phyloP scores from a whole-genome alignment of 1,140 invertebrate genomes.

The Drusus annulatus region DNA sequence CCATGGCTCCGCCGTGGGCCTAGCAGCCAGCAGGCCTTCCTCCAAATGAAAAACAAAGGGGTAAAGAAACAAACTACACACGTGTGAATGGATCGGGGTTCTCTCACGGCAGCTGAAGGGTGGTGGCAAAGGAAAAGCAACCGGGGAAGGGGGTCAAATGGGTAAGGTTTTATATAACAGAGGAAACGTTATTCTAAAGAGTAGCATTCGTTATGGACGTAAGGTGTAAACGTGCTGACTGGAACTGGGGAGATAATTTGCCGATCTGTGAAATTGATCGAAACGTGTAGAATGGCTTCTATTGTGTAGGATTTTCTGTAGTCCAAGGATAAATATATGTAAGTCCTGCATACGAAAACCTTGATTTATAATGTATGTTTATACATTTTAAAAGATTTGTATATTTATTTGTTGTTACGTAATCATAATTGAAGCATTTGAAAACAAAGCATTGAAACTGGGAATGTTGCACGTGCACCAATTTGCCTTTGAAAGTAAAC shows the following conservation, averaged over 20 bases:
- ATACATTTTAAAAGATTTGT: background rate
- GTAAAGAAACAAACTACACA: constrained; percentile 35
- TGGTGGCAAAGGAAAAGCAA: constrained; percentile 5
- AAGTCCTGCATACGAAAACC: background rate
- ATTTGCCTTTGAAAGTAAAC: too few species aligned
- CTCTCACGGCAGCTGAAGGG: constrained; percentile 25
- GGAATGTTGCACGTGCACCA: too few species aligned
- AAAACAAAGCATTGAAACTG: too few species aligned
- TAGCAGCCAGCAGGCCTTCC: constrained; percentile 6
- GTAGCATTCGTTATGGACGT: background rate
- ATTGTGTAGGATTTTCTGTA: too few species aligned
- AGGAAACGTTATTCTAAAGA: constrained; percentile 33
- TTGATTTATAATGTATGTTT: background rate
- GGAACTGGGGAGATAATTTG: background rate
- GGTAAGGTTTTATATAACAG: constrained; percentile 18
- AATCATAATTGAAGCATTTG: too few species aligned
- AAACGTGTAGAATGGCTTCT: background rate
- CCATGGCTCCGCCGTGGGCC: background rate
- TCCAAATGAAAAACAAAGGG: constrained; percentile 29
- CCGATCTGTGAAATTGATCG: background rate
- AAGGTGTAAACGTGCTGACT: constrained; percentile 8
- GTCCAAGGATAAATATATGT: too few species aligned
- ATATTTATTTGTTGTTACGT: background rate
- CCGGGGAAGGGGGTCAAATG: background rate
- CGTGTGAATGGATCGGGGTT: constrained; percentile 40